Percentiles rank a stretch among this genome's conserved stretches.
These are phyloP conservation scores for Cuculus canorus DNA, from an alignment of 2,797 vertebrate species.

Conservation along the genomic window DNA sequence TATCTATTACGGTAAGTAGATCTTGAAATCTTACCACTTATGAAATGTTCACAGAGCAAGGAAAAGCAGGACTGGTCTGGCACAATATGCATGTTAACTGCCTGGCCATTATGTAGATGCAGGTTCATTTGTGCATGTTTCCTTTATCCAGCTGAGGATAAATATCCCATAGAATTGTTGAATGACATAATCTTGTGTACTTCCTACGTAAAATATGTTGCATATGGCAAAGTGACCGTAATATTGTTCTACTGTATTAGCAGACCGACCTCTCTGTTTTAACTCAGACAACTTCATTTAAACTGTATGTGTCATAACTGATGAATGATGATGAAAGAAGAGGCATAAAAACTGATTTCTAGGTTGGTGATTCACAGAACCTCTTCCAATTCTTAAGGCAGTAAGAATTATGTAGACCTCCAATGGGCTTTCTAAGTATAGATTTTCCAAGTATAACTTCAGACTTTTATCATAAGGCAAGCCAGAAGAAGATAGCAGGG, in stretches of 20 bases:
- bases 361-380: neutral
- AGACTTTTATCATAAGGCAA: neutral
- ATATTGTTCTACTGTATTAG: neutral
- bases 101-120: neutral
- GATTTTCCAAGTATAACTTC: constrained; percentile 29
- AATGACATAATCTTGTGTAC: neutral
- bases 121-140: neutral
- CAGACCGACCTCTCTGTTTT: neutral
- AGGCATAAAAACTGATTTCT: neutral
- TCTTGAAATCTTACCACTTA: neutral
- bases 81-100: neutral
- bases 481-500: neutral
- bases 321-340: neutral
- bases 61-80: neutral
- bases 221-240: neutral
- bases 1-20: neutral
- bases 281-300: neutral
- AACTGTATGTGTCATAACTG: neutral
- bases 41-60: neutral
- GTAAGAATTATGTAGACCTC: neutral
- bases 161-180: neutral
- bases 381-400: neutral
- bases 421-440: constrained; percentile 48
- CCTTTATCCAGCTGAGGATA: neutral
- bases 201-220: neutral